Evolutionary conservation across 2,888 invertebrate species (phyloP), one percentile per base, ranked within the genome.

Genomic region (Drosophila rellima): DNA sequence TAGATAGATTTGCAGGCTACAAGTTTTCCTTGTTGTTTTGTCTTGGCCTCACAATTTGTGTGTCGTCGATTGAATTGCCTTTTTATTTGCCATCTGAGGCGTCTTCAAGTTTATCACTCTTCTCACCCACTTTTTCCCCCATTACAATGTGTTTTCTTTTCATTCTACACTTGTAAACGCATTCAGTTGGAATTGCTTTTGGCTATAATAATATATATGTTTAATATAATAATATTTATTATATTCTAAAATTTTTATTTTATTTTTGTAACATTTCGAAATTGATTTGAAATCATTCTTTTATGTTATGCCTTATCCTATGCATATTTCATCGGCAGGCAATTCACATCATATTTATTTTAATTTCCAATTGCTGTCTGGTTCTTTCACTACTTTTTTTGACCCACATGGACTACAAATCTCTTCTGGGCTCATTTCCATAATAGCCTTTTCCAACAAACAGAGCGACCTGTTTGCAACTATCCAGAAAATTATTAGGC

Each of bases 391-490:
- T 17, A 18, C 11, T 11, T 33, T 50, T 56, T 47, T 29, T 23
- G 40, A 50, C 44, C 39, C 17, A 2, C 6, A 54, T 3, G 29
- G 52, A 13, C 42, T 37, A 47, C 62, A 69, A 61, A 82, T 67
- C 71, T 66, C 45, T 56, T 68, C 65, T 66, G 11, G 57, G 57
- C 51, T 79, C 60, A 84, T 80, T 80, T 75, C 72, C 82, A 80
- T 84, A 80, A 68, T 20, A 59, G 37, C 23, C 18, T 37, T 18
- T 47, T 20, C 40, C 56, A 55, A 17, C 26, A 11, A 8, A 37
- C 23, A 52, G 3, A n/a, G 42, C 11, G 35, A 18, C 40, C 23
- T 50, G 47, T 74, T 62, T 59, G 35, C 52, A 72, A 52, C 66
- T 64, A 65, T 73, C 42, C 48, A 51, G 31, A 29, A 75, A 82